Conservation (phyloP, 2,113 vertebrate species). For the Amblyopsis rosae region DNA sequence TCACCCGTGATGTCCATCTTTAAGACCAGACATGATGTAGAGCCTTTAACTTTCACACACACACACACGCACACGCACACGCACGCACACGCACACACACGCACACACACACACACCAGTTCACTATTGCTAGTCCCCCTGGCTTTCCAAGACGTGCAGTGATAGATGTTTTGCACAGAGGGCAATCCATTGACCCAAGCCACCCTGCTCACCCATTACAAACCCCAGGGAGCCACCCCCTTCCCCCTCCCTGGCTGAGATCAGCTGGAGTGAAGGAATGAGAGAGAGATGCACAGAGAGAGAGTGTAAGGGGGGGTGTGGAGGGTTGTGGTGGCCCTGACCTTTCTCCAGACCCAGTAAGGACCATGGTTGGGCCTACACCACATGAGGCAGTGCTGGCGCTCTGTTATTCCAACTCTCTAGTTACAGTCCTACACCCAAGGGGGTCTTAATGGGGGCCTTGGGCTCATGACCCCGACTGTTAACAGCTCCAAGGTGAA, state of each 20-base stretch:
- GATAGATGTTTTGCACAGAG: slow-evolving; percentile 41
- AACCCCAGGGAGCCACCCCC: slow-evolving; percentile 35
- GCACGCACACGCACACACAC: background rate
- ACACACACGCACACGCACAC: background rate
- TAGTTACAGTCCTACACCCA: slow-evolving; percentile 78
- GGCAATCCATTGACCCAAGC: slow-evolving; percentile 46
- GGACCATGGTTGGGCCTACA: slow-evolving; percentile 45
- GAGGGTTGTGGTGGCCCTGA: slow-evolving; percentile 44
- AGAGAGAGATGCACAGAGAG: background rate
- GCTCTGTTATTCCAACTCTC: slow-evolving; percentile 80
- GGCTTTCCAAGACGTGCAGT: slow-evolving; percentile 18
- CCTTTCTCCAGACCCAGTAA: slow-evolving; percentile 55
- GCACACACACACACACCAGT: background rate
- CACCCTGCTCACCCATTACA: slow-evolving; percentile 38
- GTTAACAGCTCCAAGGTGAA: slow-evolving; percentile 78
- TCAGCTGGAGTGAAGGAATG: background rate
- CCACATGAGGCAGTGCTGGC: slow-evolving; percentile 45
- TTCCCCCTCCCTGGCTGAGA: background rate
- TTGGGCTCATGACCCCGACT: slow-evolving; percentile 75
- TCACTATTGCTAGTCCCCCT: background rate
- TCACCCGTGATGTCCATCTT: slow-evolving; percentile 16
- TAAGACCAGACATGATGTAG: slow-evolving; percentile 15
- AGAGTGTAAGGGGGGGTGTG: background rate
- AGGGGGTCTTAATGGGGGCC: slow-evolving; percentile 75
- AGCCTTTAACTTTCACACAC: slow-evolving; percentile 18